These are phyloP conservation scores for Zaprionus bogoriensis DNA, from an alignment of 2,888 invertebrate species.

Conservation along the genomic window DNA sequence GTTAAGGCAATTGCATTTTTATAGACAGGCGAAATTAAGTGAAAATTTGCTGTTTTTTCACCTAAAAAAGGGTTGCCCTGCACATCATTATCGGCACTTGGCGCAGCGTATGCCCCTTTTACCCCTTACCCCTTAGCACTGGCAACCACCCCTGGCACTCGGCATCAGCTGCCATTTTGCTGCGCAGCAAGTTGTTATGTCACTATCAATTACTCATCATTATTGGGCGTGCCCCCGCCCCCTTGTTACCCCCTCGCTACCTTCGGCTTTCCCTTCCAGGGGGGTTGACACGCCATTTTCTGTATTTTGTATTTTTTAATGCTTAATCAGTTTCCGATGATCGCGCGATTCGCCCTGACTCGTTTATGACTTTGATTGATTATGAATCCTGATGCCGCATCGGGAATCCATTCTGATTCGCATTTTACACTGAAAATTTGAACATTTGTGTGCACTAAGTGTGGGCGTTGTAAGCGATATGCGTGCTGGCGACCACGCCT, in stretches of 20 bases:
- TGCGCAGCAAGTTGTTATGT: slow-evolving; percentile 51
- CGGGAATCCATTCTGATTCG: no score
- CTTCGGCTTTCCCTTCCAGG: background rate
- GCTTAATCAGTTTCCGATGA: slow-evolving; percentile 54
- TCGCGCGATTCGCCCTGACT: slow-evolving; percentile 27
- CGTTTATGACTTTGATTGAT: slow-evolving; percentile 81
- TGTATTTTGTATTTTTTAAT: slow-evolving; percentile 22
- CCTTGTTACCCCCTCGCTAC: background rate
- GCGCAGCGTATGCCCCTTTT: slow-evolving; percentile 35
- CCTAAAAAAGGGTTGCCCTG: slow-evolving; percentile 45
- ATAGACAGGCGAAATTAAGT: slow-evolving; percentile 65
- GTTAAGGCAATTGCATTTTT: slow-evolving; percentile 63
- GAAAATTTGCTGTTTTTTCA: slow-evolving; percentile 57
- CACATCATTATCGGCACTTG: slow-evolving; percentile 69
- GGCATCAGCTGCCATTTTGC: slow-evolving; percentile 35
- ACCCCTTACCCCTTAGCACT: slow-evolving; percentile 13
- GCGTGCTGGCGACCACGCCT: slow-evolving; percentile 39
- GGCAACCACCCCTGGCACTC: background rate
- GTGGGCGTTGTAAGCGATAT: slow-evolving; percentile 54
- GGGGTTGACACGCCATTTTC: slow-evolving; percentile 46
- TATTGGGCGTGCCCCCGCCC: slow-evolving; percentile 32
- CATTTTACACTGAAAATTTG: slow-evolving; percentile 34
- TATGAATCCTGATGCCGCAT: slow-evolving; percentile 60
- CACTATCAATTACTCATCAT: slow-evolving; percentile 79
- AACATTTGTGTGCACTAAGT: slow-evolving; percentile 57